Evolutionary conservation across 2,888 invertebrate genomes (phyloP).

Genomic region (Gryllus longicercus): DNA sequence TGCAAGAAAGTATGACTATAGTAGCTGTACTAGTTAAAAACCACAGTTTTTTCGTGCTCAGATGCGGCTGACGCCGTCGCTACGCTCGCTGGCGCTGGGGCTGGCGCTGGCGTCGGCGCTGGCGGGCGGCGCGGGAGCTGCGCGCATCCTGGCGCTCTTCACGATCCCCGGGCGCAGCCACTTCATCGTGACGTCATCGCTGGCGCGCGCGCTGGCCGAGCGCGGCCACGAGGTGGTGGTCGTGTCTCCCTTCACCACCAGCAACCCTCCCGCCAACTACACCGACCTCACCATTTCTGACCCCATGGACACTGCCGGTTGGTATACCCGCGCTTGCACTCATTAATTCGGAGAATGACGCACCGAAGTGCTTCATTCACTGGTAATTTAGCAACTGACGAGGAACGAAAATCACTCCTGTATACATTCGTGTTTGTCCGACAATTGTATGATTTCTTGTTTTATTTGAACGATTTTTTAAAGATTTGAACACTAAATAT

Average conservation of each 20-base stretch:
- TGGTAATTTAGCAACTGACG: too few relatives aligned
- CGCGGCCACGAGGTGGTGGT: neutral
- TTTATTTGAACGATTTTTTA: too few relatives aligned
- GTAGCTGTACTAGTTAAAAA: too few relatives aligned
- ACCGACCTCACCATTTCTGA: neutral
- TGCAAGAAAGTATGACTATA: too few relatives aligned
- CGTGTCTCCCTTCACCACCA: neutral
- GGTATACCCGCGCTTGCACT: too few relatives aligned
- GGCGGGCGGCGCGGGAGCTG: neutral
- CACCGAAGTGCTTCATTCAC: too few relatives aligned
- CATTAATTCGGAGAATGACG: too few relatives aligned
- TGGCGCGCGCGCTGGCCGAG: neutral
- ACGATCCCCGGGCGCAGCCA: neutral
- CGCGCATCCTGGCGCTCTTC: conserved; percentile 9
- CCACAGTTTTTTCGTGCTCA: neutral
- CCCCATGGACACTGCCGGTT: neutral
- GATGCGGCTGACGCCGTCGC: neutral
- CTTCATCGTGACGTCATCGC: neutral
- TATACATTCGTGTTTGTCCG: too few relatives aligned
- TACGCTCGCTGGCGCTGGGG: neutral
- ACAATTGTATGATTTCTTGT: too few relatives aligned
- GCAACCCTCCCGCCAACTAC: neutral
- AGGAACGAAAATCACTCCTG: too few relatives aligned
- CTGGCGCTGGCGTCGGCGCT: neutral
- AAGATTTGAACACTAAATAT: too few relatives aligned